Evolutionary conservation across 2,797 vertebrate genomes (phyloP), one percentile per base, ranked within the genome.

Genomic region (Sitta carolinensis): DNA sequence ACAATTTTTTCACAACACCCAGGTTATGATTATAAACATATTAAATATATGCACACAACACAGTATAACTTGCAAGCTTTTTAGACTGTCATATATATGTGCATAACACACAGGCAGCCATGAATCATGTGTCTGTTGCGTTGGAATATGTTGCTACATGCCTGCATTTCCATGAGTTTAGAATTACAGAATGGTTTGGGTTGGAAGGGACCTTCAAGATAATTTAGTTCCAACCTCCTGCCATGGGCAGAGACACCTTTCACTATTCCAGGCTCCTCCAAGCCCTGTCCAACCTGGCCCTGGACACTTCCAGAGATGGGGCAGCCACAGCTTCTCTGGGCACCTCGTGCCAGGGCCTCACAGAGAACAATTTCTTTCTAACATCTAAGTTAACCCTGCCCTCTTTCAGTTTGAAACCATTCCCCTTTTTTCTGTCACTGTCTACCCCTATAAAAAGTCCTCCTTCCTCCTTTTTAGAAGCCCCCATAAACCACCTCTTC

Each of bases 71-170:
- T 58, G 9, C 20, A 61, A 6, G 16, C 12, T 70, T 58, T 30
- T 50, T 27, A 66, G 26, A 27, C 3, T 57, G 3, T 27, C 6
- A 16, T 15, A 48, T 15, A 3, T 36, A 11, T 32, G 18, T 34
- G 22, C 21, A 14, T 32, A 30, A 58, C 26, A 6, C 20, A n/a
- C 13, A 10, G 32, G 11, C n/a, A 54, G 1, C 9, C 5, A 30
- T 7, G 16, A 10, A 8, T 74, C 3, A 23, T 4, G 17, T 12
- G 32, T 27, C 20, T 67, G 6, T 38, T 42, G 8, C 9, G 36
- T 6, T 10, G 6, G 23, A 16, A 10, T 1, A 2, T 5, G 2
- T n/a, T 67, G 29, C 32, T 61, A 1, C 0, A 0, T 79, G 18
- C 2, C 51, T 36, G 5, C 9, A 19, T 57, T 84, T 61, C 21